Evolutionary conservation across 2,113 vertebrate genomes (phyloP), one percentile per base, ranked within the genome.

Genomic region (Pomatostomus ruficeps): DNA sequence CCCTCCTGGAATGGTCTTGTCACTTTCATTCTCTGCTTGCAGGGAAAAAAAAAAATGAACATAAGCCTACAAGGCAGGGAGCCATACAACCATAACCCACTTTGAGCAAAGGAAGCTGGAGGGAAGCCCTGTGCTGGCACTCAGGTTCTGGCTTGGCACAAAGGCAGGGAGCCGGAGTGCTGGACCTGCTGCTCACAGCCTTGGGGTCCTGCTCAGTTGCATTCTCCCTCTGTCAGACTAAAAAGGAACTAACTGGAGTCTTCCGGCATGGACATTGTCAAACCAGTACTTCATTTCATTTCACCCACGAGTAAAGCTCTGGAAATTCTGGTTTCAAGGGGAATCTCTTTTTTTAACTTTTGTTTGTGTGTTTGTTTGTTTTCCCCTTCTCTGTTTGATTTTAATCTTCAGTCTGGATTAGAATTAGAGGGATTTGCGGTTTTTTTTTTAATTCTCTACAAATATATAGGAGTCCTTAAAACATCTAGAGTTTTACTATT

Each of bases 1-100:
- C 78, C 85, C 82, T 96, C 90, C 78, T 93, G 49, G n/a, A 95
- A 82, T 20, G 62, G 36, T 89, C 85, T 93, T 89, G 77, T 93
- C 90, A 48, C 85, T 93, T 96, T 89, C 70, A 48, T 62, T 94
- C 28, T 55, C 25, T 65, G 43, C 45, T 93, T 79, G 66, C 40
- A 57, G 61, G 35, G n/a, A 28, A 58, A 75, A 89, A 89, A 3
- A 61, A 61, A 73, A 95, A 63, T 73, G 85, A 95, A 66, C 88
- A 79, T 79, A 91, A 94, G 85, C 65, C 78, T 91, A 54, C 40
- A 38, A 93, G 78, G 90, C 88, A 85, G 90, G 88, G 75, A 78
- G 78, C 71, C 62, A 61, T 54, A 68, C 8, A 68, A 3, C 52
- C 81, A 49, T 45, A 89, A 57, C 58, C 25, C n/a, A 10, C 28